Percentiles rank a stretch among this genome's conserved stretches.
Conservation (phyloP, 2,888 invertebrate genomes). For the Noctua comes region DNA sequence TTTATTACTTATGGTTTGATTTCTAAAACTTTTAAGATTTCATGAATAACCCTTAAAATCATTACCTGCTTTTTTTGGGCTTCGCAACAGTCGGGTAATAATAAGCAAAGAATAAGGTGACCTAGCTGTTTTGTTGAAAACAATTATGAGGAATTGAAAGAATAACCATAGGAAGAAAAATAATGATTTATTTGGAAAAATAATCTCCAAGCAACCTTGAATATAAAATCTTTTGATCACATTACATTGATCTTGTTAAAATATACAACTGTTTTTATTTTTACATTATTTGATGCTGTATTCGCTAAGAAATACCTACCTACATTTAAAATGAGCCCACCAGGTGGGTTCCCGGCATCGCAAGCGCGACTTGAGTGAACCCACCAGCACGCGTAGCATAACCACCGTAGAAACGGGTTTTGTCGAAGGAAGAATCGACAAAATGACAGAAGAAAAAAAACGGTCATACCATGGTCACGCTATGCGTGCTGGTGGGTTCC, state of each 20-base stretch:
- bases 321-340: too few species aligned
- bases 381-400: too few species aligned
- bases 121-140: not conserved
- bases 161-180: slow-evolving; percentile 55
- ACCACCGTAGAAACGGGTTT: too few species aligned
- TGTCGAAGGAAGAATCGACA: too few species aligned
- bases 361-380: too few species aligned
- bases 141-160: slow-evolving; percentile 5
- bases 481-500: too few species aligned
- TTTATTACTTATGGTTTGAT: slow-evolving; percentile 16
- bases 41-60: not conserved
- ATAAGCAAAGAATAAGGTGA: not conserved
- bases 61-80: not conserved
- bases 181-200: slow-evolving; percentile 73
- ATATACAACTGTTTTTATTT: too few species aligned
- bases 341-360: too few species aligned
- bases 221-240: slow-evolving; percentile 42
- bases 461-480: too few species aligned
- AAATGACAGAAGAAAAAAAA: too few species aligned
- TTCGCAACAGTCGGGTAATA: not conserved
- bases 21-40: not conserved
- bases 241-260: slow-evolving; percentile 4
- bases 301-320: too few species aligned
- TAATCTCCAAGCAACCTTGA: slow-evolving; percentile 60
- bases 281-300: too few species aligned